Base-by-base conservation (phyloP, 2,797 vertebrate genomes). In the Sebastes iracundus region DNA sequence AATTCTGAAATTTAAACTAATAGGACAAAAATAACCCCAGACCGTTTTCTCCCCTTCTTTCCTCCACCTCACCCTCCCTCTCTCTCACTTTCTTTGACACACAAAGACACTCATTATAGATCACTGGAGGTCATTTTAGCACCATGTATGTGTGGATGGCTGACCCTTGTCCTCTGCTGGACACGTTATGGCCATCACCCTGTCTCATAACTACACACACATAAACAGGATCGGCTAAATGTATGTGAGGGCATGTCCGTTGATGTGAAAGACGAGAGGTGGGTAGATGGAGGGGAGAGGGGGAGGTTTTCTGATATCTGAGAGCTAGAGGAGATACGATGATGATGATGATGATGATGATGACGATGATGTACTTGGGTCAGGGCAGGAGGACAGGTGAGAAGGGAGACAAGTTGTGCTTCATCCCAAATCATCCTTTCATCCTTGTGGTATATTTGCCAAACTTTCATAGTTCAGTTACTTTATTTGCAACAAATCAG, bases 161-260 rank as follows among this genome's bases (percentile, higher is more conserved):
- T 96, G 96, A 97, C 94, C 95, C 93, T 67, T 87, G 87, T 92
- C 93, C 94, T 94, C 90, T 49, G 13, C 91, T 70, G 93, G 93
- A 95, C 94, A 95, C 95, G 96, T 96, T 96, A 97, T 96, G 95
- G 94, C 96, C 96, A 96, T 97, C 94, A 91, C 93, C 93, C 93
- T 27, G 38, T 63, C 61, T 69, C 53, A 42, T 69, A 18, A 58
- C 71, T 27, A 30, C 46, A 74, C 52, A 22, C 12, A 61, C 1
- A 35, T 49, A 28, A 27, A 33, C 8, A 23, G 30, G 58, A 67
- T 49, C 0, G 20, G 49, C 18, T 70, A 72, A 72, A 71, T 66
- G 55, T 68, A 77, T 84, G 72, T 74, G 58, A 61, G 46, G 27
- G 18, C 70, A 64, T 70, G 61, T 53, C 33, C 5, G 42, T 38